Percentiles rank a stretch among this genome's conserved stretches.
phyloP scores from a whole-genome alignment of 2,797 vertebrate genomes.

The Anabas testudineus region DNA sequence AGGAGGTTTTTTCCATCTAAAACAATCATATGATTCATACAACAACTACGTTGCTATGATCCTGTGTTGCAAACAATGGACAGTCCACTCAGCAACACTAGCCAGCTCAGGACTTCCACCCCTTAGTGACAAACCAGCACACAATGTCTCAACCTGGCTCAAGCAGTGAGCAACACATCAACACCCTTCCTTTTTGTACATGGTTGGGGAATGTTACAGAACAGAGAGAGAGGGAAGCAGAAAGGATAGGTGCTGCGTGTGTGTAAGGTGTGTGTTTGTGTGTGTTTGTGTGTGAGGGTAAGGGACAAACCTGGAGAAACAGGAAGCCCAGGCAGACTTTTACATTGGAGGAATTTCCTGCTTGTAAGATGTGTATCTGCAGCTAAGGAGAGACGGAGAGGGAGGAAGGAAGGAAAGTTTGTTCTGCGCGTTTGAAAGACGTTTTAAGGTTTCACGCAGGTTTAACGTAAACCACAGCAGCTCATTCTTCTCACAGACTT shows the following conservation, averaged over 20 bases:
- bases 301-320: constrained; percentile 45
- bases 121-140: constrained; percentile 66
- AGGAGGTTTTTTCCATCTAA: constrained; percentile 51
- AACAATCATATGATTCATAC: constrained; percentile 75
- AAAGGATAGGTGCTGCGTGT: constrained; percentile 22
- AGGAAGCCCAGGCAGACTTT: constrained; percentile 78
- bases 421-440: constrained; percentile 29
- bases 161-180: constrained; percentile 61
- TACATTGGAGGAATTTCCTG: constrained; percentile 84
- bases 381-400: constrained; percentile 33
- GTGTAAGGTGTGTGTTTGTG: constrained; percentile 21
- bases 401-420: constrained; percentile 28
- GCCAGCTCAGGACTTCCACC: constrained; percentile 64
- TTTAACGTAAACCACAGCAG: constrained; percentile 34
- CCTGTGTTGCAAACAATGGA: constrained; percentile 74
- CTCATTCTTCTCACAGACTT: constrained; percentile 36
- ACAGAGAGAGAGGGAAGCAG: constrained; percentile 33
- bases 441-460: constrained; percentile 14
- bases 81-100: constrained; percentile 49
- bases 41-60: constrained; percentile 74
- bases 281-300: constrained; percentile 36
- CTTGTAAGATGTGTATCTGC: constrained; percentile 75
- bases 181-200: constrained; percentile 56
- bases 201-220: constrained; percentile 58
- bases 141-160: constrained; percentile 42